These are phyloP conservation scores for Pipra filicauda DNA, from an alignment of 2,113 vertebrate species.

Conservation along the genomic window DNA sequence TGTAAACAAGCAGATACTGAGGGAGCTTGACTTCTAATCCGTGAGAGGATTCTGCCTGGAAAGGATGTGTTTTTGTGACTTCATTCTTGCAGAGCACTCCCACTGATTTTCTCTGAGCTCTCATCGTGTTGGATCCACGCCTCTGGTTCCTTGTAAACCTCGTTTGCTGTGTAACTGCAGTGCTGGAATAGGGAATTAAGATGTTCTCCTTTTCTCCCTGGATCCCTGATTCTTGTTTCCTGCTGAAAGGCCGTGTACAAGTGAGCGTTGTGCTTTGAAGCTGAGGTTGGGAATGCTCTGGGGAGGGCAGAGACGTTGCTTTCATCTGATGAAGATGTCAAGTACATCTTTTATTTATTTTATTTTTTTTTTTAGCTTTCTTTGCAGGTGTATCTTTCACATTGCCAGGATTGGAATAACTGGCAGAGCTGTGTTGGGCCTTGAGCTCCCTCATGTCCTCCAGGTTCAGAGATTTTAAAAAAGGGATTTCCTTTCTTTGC, in stretches of 20 bases:
- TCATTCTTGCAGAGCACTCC: background rate
- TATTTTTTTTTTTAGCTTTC: background rate
- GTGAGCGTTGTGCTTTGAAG: background rate
- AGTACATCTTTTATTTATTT: background rate
- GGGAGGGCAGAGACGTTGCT: background rate
- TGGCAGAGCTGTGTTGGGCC: background rate
- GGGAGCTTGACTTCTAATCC: background rate
- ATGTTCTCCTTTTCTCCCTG: background rate
- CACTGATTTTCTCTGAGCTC: background rate
- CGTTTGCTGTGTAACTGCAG: background rate
- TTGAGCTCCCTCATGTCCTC: background rate
- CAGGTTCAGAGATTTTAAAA: background rate
- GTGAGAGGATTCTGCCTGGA: conserved; percentile 18
- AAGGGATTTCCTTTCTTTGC: background rate
- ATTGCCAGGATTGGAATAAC: background rate
- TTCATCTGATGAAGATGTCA: background rate
- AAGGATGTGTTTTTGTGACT: background rate
- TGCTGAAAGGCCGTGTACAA: background rate
- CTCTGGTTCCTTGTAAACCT: conserved; percentile 5
- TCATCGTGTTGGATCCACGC: background rate
- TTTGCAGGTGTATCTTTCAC: background rate
- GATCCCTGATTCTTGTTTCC: background rate
- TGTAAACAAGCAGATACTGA: conserved; percentile 15
- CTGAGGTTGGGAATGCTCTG: background rate
- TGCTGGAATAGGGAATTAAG: background rate